Evolutionary conservation across 2,888 invertebrate species (phyloP), one percentile per base, ranked within the genome.

Genomic region (Iphiclides podalirius): DNA sequence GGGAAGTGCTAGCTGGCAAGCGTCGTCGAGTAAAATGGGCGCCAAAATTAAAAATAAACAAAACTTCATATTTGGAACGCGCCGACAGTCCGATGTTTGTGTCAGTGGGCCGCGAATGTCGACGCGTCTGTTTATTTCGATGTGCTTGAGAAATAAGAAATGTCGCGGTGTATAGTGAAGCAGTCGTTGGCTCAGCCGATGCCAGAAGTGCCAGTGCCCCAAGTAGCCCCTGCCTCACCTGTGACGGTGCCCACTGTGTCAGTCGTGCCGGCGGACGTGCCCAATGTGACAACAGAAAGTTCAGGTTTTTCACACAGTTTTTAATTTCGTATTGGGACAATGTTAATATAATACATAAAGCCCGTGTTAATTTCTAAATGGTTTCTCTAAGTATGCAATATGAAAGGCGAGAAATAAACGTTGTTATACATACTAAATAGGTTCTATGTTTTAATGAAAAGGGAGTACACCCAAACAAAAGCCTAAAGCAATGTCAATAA

Each of bases 21-120:
- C 75, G 72, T 78, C 75, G 75, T 74, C 60, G 63, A 60, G 66
- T 63, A 72, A 74, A 80, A 70, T 74, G 79, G 79, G 82, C 86
- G 84, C 84, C 86, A 86, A 85, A 83, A 74, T 79, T 86, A 87
- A 88, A 88, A 86, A 87, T 86, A 86, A 87, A 86, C 76, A 83
- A 82, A 84, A 75, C 78, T 65, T 82, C 87, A 79, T 73, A 79
- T 81, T 88, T 84, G 78, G 85, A 87, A 83, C 82, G 67, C 57
- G 66, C 56, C 83, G 84, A 78, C 84, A 86, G 87, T 87, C 86
- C 70, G 60, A 79, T 86, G 85, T 87, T 87, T 81, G 78, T 75
- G 71, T 70, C 71, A 72, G 70, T 61, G 67, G 63, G 63, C 64
- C 61, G 66, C 58, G 75, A 68, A 65, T 75, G 80, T 79, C 72